Conservation (phyloP, 92 coral and sea anemone species). For the Palythoa grandiflora region DNA sequence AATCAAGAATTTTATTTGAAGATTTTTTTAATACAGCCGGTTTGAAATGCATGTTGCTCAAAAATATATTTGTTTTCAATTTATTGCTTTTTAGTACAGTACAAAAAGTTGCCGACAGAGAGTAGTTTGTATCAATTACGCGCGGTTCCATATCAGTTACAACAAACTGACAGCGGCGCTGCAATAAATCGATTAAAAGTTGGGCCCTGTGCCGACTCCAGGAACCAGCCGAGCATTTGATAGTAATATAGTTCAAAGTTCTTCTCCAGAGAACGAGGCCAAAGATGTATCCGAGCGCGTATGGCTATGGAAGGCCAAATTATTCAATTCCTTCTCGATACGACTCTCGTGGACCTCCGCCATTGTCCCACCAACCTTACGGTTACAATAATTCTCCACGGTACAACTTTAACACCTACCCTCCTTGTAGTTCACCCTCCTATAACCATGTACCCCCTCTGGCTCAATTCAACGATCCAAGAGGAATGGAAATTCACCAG, state of each 20-base stretch:
- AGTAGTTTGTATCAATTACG: constrained; percentile 86
- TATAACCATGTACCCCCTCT: constrained; percentile 57
- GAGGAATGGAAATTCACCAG: constrained; percentile 73
- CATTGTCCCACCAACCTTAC: constrained; percentile 88
- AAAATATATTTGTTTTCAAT: constrained; percentile 16
- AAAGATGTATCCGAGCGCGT: constrained; percentile 77
- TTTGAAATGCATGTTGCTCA: not conserved
- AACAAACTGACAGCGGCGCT: constrained; percentile 71
- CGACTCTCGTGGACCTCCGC: constrained; percentile 82
- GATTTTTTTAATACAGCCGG: not conserved
- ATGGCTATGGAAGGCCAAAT: constrained; percentile 74
- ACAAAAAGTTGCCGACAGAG: constrained; percentile 76
- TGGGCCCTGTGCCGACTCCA: constrained; percentile 48
- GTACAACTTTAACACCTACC: constrained; percentile 74
- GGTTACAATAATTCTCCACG: constrained; percentile 79
- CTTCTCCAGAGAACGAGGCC: not conserved
- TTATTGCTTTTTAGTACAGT: constrained; percentile 3
- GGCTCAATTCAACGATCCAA: constrained; percentile 75
- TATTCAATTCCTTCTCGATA: constrained; percentile 71
- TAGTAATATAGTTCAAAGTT: constrained; percentile 15
- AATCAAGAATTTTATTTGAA: not conserved
- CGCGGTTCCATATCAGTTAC: constrained; percentile 87
- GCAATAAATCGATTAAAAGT: constrained; percentile 71
- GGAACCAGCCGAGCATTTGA: constrained; percentile 47
- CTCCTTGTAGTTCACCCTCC: constrained; percentile 71